These are phyloP conservation scores for Triops cancriformis DNA, from an alignment of 1,140 invertebrate species.

Conservation along the genomic window DNA sequence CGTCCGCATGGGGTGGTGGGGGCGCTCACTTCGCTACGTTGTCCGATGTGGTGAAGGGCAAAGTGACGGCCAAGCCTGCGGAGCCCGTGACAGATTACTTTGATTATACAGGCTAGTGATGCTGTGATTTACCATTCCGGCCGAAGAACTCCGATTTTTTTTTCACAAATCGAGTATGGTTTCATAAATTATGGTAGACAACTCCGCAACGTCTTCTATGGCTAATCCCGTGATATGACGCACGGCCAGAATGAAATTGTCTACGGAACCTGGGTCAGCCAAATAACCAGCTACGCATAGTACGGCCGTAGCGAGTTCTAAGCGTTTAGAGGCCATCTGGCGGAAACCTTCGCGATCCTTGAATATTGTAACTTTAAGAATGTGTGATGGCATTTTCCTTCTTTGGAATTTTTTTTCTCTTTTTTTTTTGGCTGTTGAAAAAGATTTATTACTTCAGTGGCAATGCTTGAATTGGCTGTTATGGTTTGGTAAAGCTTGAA, in stretches of 20 bases:
- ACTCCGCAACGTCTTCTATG: not conserved
- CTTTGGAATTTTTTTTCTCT: not conserved
- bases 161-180: not conserved
- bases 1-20: slow-evolving; percentile 21
- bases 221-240: not conserved
- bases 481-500: not conserved
- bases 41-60: slow-evolving; percentile 28
- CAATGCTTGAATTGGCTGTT: not conserved
- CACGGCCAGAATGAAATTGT: not conserved
- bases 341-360: not conserved
- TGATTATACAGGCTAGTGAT: slow-evolving; percentile 23
- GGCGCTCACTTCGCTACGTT: slow-evolving; percentile 20
- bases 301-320: not conserved
- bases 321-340: not conserved
- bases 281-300: not conserved
- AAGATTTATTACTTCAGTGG: not conserved
- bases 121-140: not conserved
- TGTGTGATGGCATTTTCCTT: not conserved
- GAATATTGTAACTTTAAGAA: not conserved
- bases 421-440: not conserved
- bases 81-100: slow-evolving; percentile 28
- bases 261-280: not conserved
- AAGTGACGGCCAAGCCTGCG: slow-evolving; percentile 19
- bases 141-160: not conserved
- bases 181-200: slow-evolving; percentile 11